A percentile compares a stretch with the other conserved stretches of the same genome.
Evolutionary conservation across 2,888 invertebrate genomes (phyloP).

Genomic region (Zygaena filipendulae): DNA sequence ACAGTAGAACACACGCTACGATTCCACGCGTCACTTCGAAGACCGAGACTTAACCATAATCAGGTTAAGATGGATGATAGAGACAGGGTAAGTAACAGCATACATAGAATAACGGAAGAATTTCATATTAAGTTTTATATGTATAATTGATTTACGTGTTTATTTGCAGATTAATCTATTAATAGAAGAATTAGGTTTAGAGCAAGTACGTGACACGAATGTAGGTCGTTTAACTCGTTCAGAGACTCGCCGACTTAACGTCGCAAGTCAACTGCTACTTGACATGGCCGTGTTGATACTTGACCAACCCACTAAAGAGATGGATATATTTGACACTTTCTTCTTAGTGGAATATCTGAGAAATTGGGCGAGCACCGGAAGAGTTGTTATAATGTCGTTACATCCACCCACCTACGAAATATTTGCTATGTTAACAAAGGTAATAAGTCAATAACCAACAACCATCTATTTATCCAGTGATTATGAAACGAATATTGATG

Average conservation of each 20-base stretch:
- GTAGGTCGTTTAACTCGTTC: conserved; percentile 88
- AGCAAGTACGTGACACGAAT: conserved; percentile 88
- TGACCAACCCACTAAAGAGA: conserved; percentile 88
- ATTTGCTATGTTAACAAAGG: conserved; percentile 90
- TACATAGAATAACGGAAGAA: no score
- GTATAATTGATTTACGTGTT: background rate
- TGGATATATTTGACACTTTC: conserved; percentile 97
- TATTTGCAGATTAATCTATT: conserved; percentile 81
- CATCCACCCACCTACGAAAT: conserved; percentile 97
- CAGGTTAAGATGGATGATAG: conserved; percentile 78
- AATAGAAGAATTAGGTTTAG: conserved; percentile 91
- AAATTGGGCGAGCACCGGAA: conserved; percentile 86
- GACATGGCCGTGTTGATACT: conserved; percentile 88
- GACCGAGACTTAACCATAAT: conserved; percentile 69
- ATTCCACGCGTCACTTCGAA: conserved; percentile 82
- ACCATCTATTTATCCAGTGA: background rate
- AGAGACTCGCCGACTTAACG: conserved; percentile 86
- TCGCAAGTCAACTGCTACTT: conserved; percentile 88
- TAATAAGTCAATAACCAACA: conserved; percentile 15
- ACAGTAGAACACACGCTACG: conserved; percentile 90
- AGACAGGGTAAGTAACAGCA: conserved; percentile 73
- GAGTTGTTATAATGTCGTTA: conserved; percentile 89
- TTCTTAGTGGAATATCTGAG: conserved; percentile 93
- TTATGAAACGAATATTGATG: no score
- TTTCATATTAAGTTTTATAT: background rate